Conservation (phyloP, 1,140 invertebrate genomes). For the Bombus huntii region DNA sequence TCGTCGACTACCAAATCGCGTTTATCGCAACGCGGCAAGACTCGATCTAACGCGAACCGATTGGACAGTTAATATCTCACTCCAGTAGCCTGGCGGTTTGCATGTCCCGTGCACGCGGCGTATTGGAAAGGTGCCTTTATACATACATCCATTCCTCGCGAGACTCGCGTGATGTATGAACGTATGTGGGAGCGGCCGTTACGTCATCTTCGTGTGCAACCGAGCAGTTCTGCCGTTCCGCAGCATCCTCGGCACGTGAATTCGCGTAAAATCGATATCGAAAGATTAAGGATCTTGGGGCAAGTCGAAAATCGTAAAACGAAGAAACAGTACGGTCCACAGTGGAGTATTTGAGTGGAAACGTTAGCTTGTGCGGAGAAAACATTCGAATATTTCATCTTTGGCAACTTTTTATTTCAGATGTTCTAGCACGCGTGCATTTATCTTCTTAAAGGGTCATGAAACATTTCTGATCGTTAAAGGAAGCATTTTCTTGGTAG, state of each 20-base stretch:
- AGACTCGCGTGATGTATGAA: conserved; percentile 66
- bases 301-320: background rate
- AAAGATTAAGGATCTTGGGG: background rate
- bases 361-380: too few relatives aligned
- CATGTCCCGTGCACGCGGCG: conserved; percentile 36
- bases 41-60: conserved; percentile 76
- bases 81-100: conserved; percentile 59
- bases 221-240: conserved; percentile 37
- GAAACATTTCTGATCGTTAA: too few relatives aligned
- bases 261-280: conserved; percentile 51
- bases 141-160: conserved; percentile 74
- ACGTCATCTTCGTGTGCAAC: conserved; percentile 61
- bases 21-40: conserved; percentile 60
- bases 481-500: too few relatives aligned
- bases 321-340: background rate
- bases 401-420: too few relatives aligned
- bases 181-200: conserved; percentile 75
- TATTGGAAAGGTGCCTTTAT: conserved; percentile 76
- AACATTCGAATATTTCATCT: too few relatives aligned
- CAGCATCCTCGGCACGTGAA: conserved; percentile 32
- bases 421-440: too few relatives aligned
- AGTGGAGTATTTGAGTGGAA: too few relatives aligned
- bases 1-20: background rate
- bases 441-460: too few relatives aligned
- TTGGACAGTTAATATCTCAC: conserved; percentile 80